Evolutionary conservation across 2,888 invertebrate species (phyloP), one percentile per base, ranked within the genome.

Genomic region (Drosophila subsilvestris): DNA sequence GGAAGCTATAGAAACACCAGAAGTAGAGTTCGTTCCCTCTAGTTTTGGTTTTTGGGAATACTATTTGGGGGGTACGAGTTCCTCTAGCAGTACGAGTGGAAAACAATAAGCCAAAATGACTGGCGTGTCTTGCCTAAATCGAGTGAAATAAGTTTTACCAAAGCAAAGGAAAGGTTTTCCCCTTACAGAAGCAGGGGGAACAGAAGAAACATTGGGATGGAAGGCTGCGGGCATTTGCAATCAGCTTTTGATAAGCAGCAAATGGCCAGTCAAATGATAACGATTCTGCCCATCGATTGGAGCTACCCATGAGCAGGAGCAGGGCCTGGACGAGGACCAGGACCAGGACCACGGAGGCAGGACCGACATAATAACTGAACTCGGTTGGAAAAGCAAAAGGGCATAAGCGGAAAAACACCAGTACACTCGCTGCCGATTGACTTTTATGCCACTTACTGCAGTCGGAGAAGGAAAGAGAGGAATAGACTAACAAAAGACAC

Each of bases 221-320:
- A 48, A 45, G 50, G 79, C 86, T 76, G 70, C 65, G 68, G 86
- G 83, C 86, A 69, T 54, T 65, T 75, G 86, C 86, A 86, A 86
- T 86, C 85, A 86, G 86, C 85, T 86, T 70, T 85, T 87, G 83
- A 87, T 79, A 85, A 85, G 80, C 85, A 75, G 75, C 72, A 83
- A 76, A 86, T 87, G 81, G 86, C 63, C 77, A 78, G 78, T 79
- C 79, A 83, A 86, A 83, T 87, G 86, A 82, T 82, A 86, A 82
- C 86, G 83, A 80, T 66, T 75, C 59, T 70, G 32, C 56, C 56
- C 51, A 78, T 80, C 69, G 77, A 75, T 78, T 27, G 27, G 27
- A 27, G 25, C 7, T 25, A 25, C 25, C 25, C 20, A 1, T 2
- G 1, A 5, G 37, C 14, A 37, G 37, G 37, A 37, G 37, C 14